These are phyloP conservation scores for Thinocorus orbignyianus DNA, from an alignment of 2,113 vertebrate genomes.

Conservation along the genomic window DNA sequence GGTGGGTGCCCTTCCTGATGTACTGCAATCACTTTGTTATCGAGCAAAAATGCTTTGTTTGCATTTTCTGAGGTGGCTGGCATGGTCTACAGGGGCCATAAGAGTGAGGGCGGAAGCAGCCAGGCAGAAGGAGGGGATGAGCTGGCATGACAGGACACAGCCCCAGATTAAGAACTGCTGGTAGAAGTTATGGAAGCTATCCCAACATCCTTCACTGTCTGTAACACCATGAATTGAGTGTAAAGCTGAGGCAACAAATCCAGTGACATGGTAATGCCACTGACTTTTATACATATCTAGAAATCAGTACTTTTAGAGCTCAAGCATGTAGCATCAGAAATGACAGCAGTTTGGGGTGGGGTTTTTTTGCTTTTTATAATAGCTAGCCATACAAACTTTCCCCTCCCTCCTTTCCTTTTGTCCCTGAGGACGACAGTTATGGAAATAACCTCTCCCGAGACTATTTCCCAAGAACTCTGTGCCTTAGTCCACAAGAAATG, in stretches of 20 bases:
- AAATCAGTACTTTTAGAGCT: neutral
- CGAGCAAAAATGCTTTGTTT: neutral
- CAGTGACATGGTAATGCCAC: neutral
- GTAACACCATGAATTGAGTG: neutral
- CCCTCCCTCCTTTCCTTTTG: neutral
- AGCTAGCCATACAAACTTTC: neutral
- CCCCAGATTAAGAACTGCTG: neutral
- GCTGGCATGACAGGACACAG: accelerated
- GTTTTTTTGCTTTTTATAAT: neutral
- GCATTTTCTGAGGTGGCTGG: neutral
- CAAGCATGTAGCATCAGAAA: neutral
- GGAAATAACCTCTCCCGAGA: neutral
- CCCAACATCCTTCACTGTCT: neutral
- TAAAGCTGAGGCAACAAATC: neutral
- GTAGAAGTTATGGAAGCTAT: neutral
- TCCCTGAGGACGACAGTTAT: neutral
- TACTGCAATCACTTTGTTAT: neutral
- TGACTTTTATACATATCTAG: neutral
- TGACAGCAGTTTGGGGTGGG: neutral
- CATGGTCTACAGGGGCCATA: neutral
- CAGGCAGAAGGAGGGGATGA: neutral
- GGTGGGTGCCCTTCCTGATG: neutral
- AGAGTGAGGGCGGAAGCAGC: neutral
- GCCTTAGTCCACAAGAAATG: neutral
- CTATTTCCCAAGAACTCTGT: slow-evolving; percentile 36